phyloP scores from a whole-genome alignment of 1,140 invertebrate species.

The Oscheius sp. region DNA sequence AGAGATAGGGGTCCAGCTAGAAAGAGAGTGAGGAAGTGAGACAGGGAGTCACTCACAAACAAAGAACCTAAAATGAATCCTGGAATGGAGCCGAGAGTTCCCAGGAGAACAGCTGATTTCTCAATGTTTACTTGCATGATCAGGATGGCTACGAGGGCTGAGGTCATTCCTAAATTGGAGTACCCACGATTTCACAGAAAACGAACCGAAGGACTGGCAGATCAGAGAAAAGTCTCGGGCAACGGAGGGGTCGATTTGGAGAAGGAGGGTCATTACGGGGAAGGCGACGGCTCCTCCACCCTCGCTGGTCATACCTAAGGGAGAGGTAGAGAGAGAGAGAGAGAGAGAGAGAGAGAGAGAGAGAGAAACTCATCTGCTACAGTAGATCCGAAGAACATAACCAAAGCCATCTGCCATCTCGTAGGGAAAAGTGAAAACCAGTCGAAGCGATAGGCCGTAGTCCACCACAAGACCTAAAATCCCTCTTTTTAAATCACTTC shows the following conservation, averaged over 20 bases:
- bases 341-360: too few relatives aligned
- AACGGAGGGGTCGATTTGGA: slow-evolving; percentile 31
- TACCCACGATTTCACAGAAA: too few relatives aligned
- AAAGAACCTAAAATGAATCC: slow-evolving; percentile 45
- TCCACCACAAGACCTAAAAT: slow-evolving; percentile 42
- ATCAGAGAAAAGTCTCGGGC: slow-evolving; percentile 48
- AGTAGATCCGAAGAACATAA: slow-evolving; percentile 46
- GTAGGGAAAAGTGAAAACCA: slow-evolving; percentile 38
- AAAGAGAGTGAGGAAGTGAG: not conserved
- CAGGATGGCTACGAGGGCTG: slow-evolving; percentile 40
- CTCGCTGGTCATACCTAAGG: slow-evolving; percentile 52
- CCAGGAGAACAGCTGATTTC: slow-evolving; percentile 30
- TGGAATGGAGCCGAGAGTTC: slow-evolving; percentile 30
- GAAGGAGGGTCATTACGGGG: slow-evolving; percentile 49
- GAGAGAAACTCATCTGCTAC: too few relatives aligned
- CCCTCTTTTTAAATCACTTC: not conserved
- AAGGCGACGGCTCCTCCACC: slow-evolving; percentile 49
- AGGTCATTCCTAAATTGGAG: slow-evolving; percentile 45
- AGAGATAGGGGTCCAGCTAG: slow-evolving; percentile 1
- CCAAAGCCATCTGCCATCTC: slow-evolving; percentile 42
- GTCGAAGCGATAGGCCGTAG: slow-evolving; percentile 39
- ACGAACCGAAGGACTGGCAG: slow-evolving; percentile 37
- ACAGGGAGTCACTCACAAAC: slow-evolving; percentile 28
- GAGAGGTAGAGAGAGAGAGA: too few relatives aligned
- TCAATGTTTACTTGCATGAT: slow-evolving; percentile 45